Percentiles rank a stretch among this genome's conserved stretches.
phyloP scores from a whole-genome alignment of 2,797 vertebrate genomes.

The Morus bassanus region DNA sequence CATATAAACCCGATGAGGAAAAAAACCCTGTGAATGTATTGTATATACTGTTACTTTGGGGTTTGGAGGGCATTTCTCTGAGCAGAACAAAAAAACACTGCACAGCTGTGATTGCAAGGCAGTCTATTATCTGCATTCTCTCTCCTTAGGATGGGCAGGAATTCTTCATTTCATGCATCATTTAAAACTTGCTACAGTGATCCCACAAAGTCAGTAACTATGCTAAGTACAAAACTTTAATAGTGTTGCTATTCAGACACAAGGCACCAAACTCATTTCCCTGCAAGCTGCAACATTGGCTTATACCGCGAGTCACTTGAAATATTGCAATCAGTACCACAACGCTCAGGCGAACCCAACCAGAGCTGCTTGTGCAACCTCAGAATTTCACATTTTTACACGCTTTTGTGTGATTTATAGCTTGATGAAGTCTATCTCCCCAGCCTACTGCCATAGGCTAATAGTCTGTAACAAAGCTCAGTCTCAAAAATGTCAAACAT shows the following conservation, averaged over 20 bases:
- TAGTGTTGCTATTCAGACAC: conserved; percentile 50
- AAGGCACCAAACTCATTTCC: conserved; percentile 58
- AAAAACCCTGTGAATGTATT: not conserved
- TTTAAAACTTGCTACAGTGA: conserved; percentile 77
- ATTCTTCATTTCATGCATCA: conserved; percentile 83
- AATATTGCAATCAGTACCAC: conserved; percentile 24
- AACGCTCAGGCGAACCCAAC: not conserved
- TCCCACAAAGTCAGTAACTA: conserved; percentile 72
- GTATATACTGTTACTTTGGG: conserved; percentile 18
- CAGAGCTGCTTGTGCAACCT: not conserved
- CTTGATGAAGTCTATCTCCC: conserved; percentile 64
- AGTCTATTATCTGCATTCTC: conserved; percentile 68
- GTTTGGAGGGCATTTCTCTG: conserved; percentile 56
- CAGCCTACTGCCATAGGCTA: conserved; percentile 69
- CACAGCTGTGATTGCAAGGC: conserved; percentile 61
- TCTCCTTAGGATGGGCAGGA: conserved; percentile 71
- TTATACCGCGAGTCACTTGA: not conserved
- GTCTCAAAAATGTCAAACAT: conserved; percentile 68
- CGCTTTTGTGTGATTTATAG: conserved; percentile 55
- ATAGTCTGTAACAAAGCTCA: conserved; percentile 69
- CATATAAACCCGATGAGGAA: not conserved
- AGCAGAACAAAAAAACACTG: conserved; percentile 52
- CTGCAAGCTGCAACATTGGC: conserved; percentile 42
- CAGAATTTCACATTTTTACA: conserved; percentile 36
- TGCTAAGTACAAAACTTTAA: conserved; percentile 74